These are phyloP conservation scores for Meloidogyne floridensis DNA, from an alignment of 1,140 invertebrate genomes.

Conservation along the genomic window DNA sequence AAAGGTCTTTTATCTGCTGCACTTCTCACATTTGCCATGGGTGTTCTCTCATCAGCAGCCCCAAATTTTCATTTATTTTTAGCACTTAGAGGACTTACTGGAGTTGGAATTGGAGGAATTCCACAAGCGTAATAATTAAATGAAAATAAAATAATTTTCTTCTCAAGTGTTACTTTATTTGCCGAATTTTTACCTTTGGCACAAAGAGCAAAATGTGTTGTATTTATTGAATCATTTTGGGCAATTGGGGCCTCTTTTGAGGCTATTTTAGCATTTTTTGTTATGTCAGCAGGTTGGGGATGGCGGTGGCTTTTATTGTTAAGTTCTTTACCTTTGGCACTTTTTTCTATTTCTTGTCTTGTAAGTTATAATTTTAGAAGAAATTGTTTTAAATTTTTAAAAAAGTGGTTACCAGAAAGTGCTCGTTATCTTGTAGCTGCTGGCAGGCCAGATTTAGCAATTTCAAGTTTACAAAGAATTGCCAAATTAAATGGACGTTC, in stretches of 20 bases:
- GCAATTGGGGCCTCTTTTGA: constrained; percentile 77
- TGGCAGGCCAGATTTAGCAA: constrained; percentile 81
- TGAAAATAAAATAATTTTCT: constrained; percentile 57
- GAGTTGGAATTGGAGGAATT: constrained; percentile 92
- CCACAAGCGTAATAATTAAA: constrained; percentile 84
- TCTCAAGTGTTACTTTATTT: constrained; percentile 81
- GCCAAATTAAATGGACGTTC: constrained; percentile 85
- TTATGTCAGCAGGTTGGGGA: constrained; percentile 83
- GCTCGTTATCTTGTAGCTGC: constrained; percentile 82
- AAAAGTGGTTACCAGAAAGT: constrained; percentile 88
- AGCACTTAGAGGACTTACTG: constrained; percentile 83
- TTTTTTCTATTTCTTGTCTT: constrained; percentile 73
- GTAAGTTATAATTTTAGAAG: constrained; percentile 65
- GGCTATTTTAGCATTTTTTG: constrained; percentile 80
- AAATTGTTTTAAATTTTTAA: not conserved
- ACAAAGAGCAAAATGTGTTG: constrained; percentile 88
- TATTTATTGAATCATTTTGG: constrained; percentile 94
- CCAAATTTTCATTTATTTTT: constrained; percentile 88
- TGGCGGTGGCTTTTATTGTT: constrained; percentile 86
- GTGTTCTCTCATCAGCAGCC: constrained; percentile 83
- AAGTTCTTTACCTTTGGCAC: constrained; percentile 81
- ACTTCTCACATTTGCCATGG: constrained; percentile 85
- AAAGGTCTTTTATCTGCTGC: constrained; percentile 84
- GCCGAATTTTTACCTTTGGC: constrained; percentile 90
- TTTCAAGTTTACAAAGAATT: constrained; percentile 80